phyloP scores from a whole-genome alignment of 1,140 invertebrate species.

The Agrilus planipennis region DNA sequence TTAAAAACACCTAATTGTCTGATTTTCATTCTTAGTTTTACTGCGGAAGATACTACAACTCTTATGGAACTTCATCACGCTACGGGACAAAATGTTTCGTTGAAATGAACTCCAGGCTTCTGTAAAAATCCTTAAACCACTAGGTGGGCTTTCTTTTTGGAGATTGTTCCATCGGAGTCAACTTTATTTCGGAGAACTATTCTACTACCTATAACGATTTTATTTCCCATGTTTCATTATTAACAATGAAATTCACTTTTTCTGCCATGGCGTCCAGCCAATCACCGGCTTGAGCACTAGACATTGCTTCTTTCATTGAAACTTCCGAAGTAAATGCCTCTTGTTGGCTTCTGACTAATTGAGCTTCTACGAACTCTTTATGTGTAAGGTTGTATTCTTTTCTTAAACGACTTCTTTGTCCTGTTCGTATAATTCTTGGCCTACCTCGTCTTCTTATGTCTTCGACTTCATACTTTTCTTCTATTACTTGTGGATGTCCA shows the following conservation, averaged over 20 bases:
- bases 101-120: constrained; percentile 25
- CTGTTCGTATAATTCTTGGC: constrained; percentile 1
- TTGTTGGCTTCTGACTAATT: too few relatives aligned
- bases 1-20: too few relatives aligned
- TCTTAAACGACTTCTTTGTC: background rate
- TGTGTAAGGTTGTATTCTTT: background rate
- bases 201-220: constrained; percentile 13
- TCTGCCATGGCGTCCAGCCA: too few relatives aligned
- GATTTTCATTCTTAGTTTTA: too few relatives aligned
- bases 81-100: constrained; percentile 29
- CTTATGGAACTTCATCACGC: constrained; percentile 15
- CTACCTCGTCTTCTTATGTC: constrained; percentile 4
- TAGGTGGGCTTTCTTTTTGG: constrained; percentile 30
- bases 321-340: constrained; percentile 7
- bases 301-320: constrained; percentile 10
- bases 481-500: too few relatives aligned
- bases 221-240: constrained; percentile 21
- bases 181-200: constrained; percentile 28
- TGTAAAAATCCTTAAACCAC: constrained; percentile 29
- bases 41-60: too few relatives aligned
- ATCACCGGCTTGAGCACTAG: constrained; percentile 18
- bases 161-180: constrained; percentile 15
- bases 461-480: too few relatives aligned
- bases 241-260: constrained; percentile 20
- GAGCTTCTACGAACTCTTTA: too few relatives aligned